Percentiles rank a stretch among this genome's conserved stretches.
These are phyloP conservation scores for Eumeta japonica DNA, from an alignment of 1,140 invertebrate genomes.

Conservation along the genomic window DNA sequence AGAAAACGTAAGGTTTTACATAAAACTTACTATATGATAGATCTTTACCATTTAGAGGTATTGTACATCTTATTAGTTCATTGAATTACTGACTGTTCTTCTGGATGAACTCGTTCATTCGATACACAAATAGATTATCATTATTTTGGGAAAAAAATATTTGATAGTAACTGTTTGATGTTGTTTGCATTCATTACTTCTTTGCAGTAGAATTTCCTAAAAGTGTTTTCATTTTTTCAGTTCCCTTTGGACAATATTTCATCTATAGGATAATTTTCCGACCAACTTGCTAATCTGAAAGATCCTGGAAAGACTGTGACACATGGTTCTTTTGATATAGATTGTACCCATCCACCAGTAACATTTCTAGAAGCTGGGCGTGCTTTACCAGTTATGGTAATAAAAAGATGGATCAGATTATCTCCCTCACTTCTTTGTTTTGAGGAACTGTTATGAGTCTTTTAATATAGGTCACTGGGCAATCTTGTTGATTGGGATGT, in stretches of 20 bases:
- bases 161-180: conserved; percentile 2
- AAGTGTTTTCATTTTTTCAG: conserved; percentile 5
- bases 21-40: neutral
- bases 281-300: conserved; percentile 6
- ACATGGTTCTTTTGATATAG: conserved; percentile 7
- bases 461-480: too few species aligned
- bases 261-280: conserved; percentile 9
- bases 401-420: too few species aligned
- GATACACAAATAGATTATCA: neutral
- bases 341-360: conserved; percentile 19
- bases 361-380: conserved; percentile 14
- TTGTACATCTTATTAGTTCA: too few species aligned
- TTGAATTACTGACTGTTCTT: too few species aligned
- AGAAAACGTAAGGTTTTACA: neutral
- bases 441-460: too few species aligned
- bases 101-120: too few species aligned
- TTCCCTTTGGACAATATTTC: conserved; percentile 10
- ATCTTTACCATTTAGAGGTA: too few species aligned
- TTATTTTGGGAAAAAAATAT: conserved; percentile 2
- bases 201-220: conserved; percentile 8
- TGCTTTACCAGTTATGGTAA: too few species aligned
- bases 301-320: conserved; percentile 13
- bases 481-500: too few species aligned
- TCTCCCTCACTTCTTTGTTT: too few species aligned
- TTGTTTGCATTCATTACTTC: conserved; percentile 4